Base-by-base conservation (phyloP, 2,888 invertebrate genomes). In the Deroplatys truncata region DNA sequence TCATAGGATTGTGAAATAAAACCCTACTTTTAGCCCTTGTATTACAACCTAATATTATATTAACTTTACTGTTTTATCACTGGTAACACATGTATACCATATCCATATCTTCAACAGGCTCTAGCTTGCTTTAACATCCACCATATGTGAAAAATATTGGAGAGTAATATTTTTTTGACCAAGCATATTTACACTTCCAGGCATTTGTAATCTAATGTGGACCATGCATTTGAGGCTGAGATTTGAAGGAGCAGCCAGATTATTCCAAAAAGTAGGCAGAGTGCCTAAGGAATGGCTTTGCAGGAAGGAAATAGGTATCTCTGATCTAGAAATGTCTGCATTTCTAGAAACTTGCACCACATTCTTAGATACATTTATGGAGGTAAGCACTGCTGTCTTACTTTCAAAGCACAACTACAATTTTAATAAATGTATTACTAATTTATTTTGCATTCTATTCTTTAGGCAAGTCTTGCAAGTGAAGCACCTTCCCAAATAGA, bases 201-300 rank as follows among this genome's bases (percentile, higher is more conserved):
- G 98, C 15, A 94, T 98, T 88, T 97, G 96, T 92, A 96, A 96
- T 91, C 95, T 99, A 92, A 94, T 98, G 91, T 99, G 98, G 98
- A 97, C 97, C 88, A 97, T 98, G 88, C 97, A 98, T 92, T 94
- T 98, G n/a, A 96, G 96, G 92, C 96, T 97, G 92, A 95, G 96
- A 28, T 96, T 98, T 92, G 97, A 98, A 94, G 94, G 96, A 3
- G 95, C 96, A 31, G 96, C 96, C 90, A 96, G 97, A 91, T 94
- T 98, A 29, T 95, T 96, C 91, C 97, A 97, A 92, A 98, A 97
- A 94, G 95, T 96, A 7, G 97, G 98, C 0, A 97, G 97, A 93
- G 93, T 97, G 88, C 98, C 98, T 0, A 98, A 97, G 93, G 98
- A 98, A 92, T 95, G 97, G 91, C 94, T 98, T 88, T 98, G 98